A percentile compares a stretch with the other conserved stretches of the same genome.
Conservation (phyloP, 2,888 invertebrate species). For the Drosophila anomalata region DNA sequence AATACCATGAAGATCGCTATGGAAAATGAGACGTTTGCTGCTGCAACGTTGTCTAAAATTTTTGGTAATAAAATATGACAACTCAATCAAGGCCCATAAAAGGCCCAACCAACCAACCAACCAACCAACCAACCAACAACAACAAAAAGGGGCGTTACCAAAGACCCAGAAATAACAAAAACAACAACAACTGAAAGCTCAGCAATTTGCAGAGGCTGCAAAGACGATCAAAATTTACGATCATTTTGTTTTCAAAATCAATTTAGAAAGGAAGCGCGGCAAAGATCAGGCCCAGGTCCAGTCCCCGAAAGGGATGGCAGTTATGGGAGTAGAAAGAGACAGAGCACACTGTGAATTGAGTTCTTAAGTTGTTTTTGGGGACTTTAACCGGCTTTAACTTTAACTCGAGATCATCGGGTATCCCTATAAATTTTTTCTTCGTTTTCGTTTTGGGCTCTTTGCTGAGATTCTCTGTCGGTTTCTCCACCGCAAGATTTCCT, state of each 20-base stretch:
- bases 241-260: conserved; percentile 80
- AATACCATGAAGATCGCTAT: conserved; percentile 41
- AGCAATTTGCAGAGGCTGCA: conserved; percentile 76
- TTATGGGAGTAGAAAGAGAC: conserved; percentile 9
- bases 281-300: conserved; percentile 66
- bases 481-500: not conserved
- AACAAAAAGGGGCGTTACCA: conserved; percentile 26
- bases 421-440: conserved; percentile 9
- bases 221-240: conserved; percentile 78
- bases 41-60: conserved; percentile 79
- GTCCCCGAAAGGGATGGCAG: not conserved
- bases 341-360: conserved; percentile 59
- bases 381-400: not conserved
- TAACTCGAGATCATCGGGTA: conserved; percentile 24
- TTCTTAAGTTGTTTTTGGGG: conserved; percentile 62
- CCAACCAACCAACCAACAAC: conserved; percentile 26
- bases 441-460: conserved; percentile 24
- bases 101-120: conserved; percentile 46
- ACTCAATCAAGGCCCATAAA: conserved; percentile 82
- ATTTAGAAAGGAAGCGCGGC: conserved; percentile 80
- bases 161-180: conserved; percentile 36
- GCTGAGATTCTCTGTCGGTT: conserved; percentile 14
- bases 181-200: conserved; percentile 56
- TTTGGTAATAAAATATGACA: conserved; percentile 83
- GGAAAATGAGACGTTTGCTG: conserved; percentile 59